Conservation (phyloP, 53 echinoderm and acorn worm species). For the Echinarachnius parma region DNA sequence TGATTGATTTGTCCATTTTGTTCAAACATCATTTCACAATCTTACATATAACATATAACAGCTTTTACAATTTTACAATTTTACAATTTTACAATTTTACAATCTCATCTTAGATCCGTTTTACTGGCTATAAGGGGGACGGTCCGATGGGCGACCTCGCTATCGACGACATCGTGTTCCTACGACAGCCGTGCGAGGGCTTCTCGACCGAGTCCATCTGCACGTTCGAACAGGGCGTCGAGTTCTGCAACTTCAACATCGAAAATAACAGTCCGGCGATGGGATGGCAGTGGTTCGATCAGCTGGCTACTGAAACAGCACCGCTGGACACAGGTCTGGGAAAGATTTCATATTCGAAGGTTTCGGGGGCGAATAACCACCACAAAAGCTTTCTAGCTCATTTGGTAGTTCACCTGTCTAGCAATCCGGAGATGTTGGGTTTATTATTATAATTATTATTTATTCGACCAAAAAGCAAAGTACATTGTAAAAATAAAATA, state of each 20-base stretch:
- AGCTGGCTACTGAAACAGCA: constrained; percentile 1
- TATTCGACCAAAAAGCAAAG: too few species aligned
- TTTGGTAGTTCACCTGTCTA: too few species aligned
- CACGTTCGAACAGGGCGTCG: constrained; percentile 60
- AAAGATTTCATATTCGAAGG: too few species aligned
- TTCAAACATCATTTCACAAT: too few species aligned
- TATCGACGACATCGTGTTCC: constrained; percentile 69
- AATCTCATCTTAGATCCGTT: constrained; percentile 33
- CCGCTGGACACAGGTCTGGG: constrained; percentile 19
- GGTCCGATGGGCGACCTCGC: constrained; percentile 66
- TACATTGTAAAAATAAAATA: too few species aligned
- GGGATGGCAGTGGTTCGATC: constrained; percentile 20
- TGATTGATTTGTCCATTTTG: too few species aligned
- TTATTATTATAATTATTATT: too few species aligned
- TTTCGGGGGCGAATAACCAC: too few species aligned
- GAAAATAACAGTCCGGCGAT: not conserved
- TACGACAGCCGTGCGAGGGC: constrained; percentile 67
- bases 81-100: not conserved
- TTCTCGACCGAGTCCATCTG: constrained; percentile 52
- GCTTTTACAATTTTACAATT: too few species aligned
- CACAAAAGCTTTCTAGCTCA: too few species aligned
- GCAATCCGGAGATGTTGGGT: too few species aligned
- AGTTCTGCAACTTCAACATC: constrained; percentile 19
- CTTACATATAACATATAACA: too few species aligned
- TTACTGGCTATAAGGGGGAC: constrained; percentile 54